Base-by-base conservation (phyloP, 2,888 invertebrate genomes). In the Axea sp. region DNA sequence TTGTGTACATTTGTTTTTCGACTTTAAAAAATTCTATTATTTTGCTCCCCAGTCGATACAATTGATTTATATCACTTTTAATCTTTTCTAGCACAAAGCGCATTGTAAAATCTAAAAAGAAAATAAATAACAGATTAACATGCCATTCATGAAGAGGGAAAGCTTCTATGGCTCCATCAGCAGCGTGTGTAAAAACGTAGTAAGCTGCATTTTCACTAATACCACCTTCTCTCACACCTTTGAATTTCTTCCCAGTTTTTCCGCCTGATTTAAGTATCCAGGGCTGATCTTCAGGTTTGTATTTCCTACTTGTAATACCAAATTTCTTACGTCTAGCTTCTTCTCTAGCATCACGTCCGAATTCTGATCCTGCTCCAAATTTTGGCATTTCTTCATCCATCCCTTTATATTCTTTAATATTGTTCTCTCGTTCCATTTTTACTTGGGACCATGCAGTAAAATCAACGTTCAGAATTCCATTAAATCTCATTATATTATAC, bases 131-230 rank as follows among this genome's bases (percentile, higher is more conserved):
- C n/a, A n/a, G n/a, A n/a, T n/a, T n/a, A n/a, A n/a, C n/a, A n/a
- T 96, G 96, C 92, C 92, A 99, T 88, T 99, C 98, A 57, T 96
- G 94, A 4, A 99, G 90, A 0, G 98, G 97, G 88, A 95, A 96
- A 0, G 98, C 98, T 87, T 98, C 98, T 83, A 98, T 98, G 0
- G 95, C 95, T 5, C 97, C 97, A 88, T 98, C 98, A 0, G 95
- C 92, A 0, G 96, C 96, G 88, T 99, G 98, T 0, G 97, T 97
- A 84, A 99, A 99, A n/a, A 99, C 96, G 86, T 98, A 99, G 87
- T 98, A 99, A 0, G 98, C 95, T 0, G 98, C 95, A 88, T 99
- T 99, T 86, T 98, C 97, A 7, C 96, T 94, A 0, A 99, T 95
- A 12, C 98, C 98, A 3, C 99, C 99, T 87, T 99, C 98, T 12